phyloP scores from a whole-genome alignment of 2,113 vertebrate genomes.

The Halcyon senegalensis region DNA sequence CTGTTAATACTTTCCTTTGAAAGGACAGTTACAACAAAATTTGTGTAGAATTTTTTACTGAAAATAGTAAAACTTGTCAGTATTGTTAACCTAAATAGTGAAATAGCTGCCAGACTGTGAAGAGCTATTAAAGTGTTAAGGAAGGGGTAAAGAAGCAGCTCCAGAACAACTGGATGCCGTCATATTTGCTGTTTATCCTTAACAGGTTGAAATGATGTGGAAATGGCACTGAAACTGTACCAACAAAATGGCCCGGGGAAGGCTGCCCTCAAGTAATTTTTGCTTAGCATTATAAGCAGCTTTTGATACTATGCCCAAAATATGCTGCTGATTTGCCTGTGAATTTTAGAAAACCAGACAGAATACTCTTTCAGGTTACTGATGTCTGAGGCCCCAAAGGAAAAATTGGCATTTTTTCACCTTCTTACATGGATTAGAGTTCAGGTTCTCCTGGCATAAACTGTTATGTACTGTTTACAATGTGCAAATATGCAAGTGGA shows the following conservation, averaged over 20 bases:
- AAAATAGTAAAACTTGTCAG: background rate
- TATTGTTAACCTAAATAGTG: background rate
- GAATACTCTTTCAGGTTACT: background rate
- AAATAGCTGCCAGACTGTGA: background rate
- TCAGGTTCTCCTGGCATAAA: background rate
- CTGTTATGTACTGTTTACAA: background rate
- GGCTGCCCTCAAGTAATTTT: background rate
- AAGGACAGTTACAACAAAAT: background rate
- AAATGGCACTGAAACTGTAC: background rate
- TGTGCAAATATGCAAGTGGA: background rate
- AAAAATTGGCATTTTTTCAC: background rate
- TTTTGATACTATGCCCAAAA: background rate
- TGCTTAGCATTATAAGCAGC: background rate
- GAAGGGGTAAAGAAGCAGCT: background rate
- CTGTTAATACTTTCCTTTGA: background rate
- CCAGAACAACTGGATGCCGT: background rate
- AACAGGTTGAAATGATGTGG: background rate
- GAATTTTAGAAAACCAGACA: background rate
- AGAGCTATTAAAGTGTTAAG: background rate
- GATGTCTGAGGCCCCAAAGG: background rate
- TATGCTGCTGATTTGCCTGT: fast-evolving
- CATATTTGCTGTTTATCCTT: background rate
- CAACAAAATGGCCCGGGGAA: background rate
- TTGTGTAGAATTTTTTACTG: background rate
- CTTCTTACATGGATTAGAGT: background rate